Conservation (phyloP, 1,140 invertebrate species). For the Maconellicoccus hirsutus region DNA sequence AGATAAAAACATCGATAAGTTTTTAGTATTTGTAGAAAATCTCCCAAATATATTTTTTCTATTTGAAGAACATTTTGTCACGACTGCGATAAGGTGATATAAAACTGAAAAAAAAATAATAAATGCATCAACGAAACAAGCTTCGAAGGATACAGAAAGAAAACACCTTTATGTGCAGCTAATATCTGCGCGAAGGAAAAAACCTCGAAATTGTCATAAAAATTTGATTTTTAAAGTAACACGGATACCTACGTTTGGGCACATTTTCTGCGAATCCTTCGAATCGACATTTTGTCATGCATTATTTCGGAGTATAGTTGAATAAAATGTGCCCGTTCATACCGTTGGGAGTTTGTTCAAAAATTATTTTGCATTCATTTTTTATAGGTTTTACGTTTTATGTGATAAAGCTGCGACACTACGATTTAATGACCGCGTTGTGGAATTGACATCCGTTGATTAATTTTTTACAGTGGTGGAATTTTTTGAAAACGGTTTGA, state of each 20-base stretch:
- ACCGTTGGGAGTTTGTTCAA: not conserved
- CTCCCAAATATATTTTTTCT: no score
- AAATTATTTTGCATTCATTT: slow-evolving; percentile 1
- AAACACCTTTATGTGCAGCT: no score
- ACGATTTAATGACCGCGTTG: not conserved
- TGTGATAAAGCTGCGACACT: not conserved
- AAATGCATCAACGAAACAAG: no score
- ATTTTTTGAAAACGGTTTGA: not conserved
- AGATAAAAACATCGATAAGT: no score
- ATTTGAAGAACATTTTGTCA: no score
- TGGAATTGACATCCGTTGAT: not conserved
- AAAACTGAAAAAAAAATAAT: no score
- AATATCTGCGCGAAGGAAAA: no score
- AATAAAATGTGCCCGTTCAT: not conserved
- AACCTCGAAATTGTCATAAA: not conserved
- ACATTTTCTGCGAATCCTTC: not conserved
- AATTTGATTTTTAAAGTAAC: not conserved
- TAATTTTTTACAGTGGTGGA: not conserved
- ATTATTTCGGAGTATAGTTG: not conserved
- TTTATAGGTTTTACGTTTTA: not conserved
- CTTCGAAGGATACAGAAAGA: no score
- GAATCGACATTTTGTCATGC: not conserved
- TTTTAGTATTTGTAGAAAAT: no score
- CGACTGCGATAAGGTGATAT: no score
- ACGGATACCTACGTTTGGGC: not conserved